phyloP scores from a whole-genome alignment of 2,113 vertebrate species.

The Oncorhynchus tshawytscha region DNA sequence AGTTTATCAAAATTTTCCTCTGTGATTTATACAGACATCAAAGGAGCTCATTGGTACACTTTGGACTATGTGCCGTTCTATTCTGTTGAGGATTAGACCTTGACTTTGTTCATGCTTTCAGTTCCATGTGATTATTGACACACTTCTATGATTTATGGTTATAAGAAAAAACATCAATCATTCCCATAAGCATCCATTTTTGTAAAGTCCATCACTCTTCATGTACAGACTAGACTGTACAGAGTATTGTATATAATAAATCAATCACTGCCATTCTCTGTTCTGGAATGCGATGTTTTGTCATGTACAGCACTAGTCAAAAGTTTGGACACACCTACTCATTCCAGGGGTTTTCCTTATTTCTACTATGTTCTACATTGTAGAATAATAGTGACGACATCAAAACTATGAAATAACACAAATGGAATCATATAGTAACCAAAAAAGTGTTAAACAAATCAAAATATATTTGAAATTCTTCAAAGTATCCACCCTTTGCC shows the following conservation, averaged over 20 bases:
- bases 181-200: no score
- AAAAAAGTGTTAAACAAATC: no score
- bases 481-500: no score
- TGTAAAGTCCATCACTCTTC: neutral
- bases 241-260: neutral
- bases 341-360: no score
- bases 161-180: no score
- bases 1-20: neutral
- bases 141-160: no score
- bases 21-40: neutral
- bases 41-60: slow-evolving; percentile 11
- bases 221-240: neutral
- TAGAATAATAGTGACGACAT: no score
- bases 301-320: neutral
- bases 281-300: neutral
- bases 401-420: no score
- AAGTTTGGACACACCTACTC: no score
- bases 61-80: neutral
- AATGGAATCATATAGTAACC: no score
- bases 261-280: neutral
- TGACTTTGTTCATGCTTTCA: neutral
- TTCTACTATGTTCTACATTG: no score
- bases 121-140: neutral
- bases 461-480: no score
- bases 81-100: neutral